Evolutionary conservation across 2,797 vertebrate species (phyloP), one percentile per base, ranked within the genome.

Genomic region (Danio jaintianensis): DNA sequence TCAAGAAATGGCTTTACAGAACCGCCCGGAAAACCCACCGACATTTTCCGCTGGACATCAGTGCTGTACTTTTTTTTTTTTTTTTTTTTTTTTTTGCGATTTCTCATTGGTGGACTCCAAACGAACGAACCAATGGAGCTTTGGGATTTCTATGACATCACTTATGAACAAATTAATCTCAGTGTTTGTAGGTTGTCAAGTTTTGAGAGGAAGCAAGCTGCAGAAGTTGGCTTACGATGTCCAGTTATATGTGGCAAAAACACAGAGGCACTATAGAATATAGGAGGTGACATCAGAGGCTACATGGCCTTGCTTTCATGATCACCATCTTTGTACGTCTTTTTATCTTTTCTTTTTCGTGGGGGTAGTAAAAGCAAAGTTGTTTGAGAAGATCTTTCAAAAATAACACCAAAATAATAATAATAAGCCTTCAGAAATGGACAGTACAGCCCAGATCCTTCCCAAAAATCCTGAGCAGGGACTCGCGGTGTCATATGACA

Each of bases 181-280:
- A 62, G 80, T 6, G 12, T 61, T 70, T 78, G 81, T 71, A 55
- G 72, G 36, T 40, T 42, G 82, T 72, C 67, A 63, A 63, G 56
- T 56, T 64, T 56, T 20, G 22, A 66, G 36, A 67, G 50, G 48
- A 58, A 59, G 79, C 43, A 52, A 42, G 48, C 74, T 62, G 68
- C 50, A 48, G 11, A 55, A 47, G 38, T 71, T 68, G 78, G 78
- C 70, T 68, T 62, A 68, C 13, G 71, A 50, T 43, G 76, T 83
- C 36, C 53, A 29, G 47, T 53, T 52, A 68, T 40, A 67, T 61
- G 76, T 73, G 69, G 69, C 69, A 68, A 69, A 67, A 68, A 79
- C 78, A 84, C 78, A 77, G 74, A 82, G 83, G 83, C 83, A 82
- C 83, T 82, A 85, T 29, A 29, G 29, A 29, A 67, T 73, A 82